Evolutionary conservation across 1,140 invertebrate species (phyloP).

Genomic region (Micrasema longulum): DNA sequence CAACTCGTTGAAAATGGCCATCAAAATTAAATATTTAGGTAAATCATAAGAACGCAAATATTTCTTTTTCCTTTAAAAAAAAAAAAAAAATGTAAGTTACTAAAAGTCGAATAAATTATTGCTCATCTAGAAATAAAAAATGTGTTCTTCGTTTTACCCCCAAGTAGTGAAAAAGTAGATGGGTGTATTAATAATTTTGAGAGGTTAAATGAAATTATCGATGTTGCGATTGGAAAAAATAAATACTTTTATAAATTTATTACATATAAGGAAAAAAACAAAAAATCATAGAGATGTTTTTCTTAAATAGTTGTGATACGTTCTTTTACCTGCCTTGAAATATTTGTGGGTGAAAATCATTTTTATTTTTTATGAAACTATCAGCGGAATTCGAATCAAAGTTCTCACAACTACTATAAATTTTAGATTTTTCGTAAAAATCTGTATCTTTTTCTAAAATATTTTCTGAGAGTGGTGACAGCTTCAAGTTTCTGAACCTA

Average conservation of each 20-base stretch:
- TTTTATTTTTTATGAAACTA: constrained; percentile 19
- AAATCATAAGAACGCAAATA: too few species aligned
- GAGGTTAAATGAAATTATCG: background rate
- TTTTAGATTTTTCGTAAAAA: too few species aligned
- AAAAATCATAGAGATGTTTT: background rate
- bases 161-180: too few species aligned
- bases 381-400: background rate
- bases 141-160: too few species aligned
- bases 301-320: too few species aligned
- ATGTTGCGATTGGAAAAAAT: background rate
- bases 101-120: too few species aligned
- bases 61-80: too few species aligned
- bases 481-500: constrained; percentile 66
- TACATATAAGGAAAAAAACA: background rate
- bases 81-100: too few species aligned
- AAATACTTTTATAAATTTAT: background rate
- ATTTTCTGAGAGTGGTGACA: constrained; percentile 57
- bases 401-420: background rate
- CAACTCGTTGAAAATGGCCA: too few species aligned
- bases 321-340: constrained; percentile 22
- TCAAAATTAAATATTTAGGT: too few species aligned
- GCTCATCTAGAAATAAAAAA: too few species aligned
- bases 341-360: background rate
- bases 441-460: constrained; percentile 6
- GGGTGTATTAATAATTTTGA: background rate